These are phyloP conservation scores for Wiebesia pumilae DNA, from an alignment of 1,140 invertebrate species.

Conservation along the genomic window DNA sequence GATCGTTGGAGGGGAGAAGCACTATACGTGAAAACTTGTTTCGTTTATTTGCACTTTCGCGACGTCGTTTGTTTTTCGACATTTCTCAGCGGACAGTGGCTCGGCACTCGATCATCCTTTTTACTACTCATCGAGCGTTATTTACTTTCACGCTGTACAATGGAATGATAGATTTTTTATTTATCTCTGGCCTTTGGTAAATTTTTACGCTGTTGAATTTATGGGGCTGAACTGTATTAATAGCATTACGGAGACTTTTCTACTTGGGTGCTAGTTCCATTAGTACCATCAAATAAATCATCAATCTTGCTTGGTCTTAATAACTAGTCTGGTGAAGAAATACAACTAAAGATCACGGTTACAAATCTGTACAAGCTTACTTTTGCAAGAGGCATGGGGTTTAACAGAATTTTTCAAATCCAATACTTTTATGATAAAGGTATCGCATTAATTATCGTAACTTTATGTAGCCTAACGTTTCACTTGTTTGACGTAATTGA, in stretches of 20 bases:
- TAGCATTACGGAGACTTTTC: too few relatives aligned
- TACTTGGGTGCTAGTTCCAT: too few relatives aligned
- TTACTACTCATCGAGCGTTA: neutral
- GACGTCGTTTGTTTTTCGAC: neutral
- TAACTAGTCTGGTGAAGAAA: neutral
- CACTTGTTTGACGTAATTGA: too few relatives aligned
- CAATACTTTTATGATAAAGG: too few relatives aligned
- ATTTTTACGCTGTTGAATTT: neutral
- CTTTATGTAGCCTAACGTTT: too few relatives aligned
- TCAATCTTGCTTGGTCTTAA: neutral
- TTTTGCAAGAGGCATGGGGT: too few relatives aligned
- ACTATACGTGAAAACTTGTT: conserved; percentile 18
- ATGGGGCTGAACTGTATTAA: neutral
- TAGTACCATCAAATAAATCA: too few relatives aligned
- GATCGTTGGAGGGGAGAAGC: neutral
- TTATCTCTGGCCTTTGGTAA: neutral
- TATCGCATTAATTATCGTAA: too few relatives aligned
- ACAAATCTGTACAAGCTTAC: neutral
- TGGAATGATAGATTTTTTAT: neutral
- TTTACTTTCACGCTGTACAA: neutral
- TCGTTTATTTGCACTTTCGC: conserved; percentile 48
- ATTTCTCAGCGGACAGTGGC: neutral
- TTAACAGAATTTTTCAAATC: too few relatives aligned
- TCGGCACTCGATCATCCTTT: neutral
- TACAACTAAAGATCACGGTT: neutral